phyloP scores from a whole-genome alignment of 2,888 invertebrate genomes.

The Fragum sueziense region DNA sequence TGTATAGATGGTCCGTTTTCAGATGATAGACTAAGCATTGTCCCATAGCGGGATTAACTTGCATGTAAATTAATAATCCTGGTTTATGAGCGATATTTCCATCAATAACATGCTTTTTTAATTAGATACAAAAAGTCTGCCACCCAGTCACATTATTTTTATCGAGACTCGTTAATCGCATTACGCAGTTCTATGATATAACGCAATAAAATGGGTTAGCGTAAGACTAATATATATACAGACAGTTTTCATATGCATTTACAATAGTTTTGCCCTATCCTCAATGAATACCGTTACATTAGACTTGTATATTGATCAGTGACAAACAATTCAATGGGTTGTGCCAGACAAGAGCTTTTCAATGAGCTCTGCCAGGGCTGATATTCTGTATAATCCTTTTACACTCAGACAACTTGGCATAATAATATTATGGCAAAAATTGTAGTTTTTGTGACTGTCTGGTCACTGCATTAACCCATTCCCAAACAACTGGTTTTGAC shows the following conservation, averaged over 20 bases:
- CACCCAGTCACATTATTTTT: not conserved
- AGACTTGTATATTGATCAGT: not conserved
- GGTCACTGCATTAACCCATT: too few relatives aligned
- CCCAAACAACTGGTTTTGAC: too few relatives aligned
- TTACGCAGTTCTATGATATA: slow-evolving; percentile 11
- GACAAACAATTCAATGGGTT: not conserved
- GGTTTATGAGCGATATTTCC: not conserved
- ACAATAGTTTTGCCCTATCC: too few relatives aligned
- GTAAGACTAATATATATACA: too few relatives aligned
- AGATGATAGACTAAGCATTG: too few relatives aligned
- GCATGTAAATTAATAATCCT: not conserved
- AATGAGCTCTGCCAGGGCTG: not conserved
- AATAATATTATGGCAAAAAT: too few relatives aligned
- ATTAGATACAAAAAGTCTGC: slow-evolving; percentile 2
- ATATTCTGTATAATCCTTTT: not conserved
- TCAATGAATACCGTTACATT: slow-evolving; percentile 2
- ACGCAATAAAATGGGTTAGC: too few relatives aligned
- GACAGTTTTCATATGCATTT: too few relatives aligned
- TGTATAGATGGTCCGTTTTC: too few relatives aligned
- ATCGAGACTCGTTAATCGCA: slow-evolving; percentile 7
- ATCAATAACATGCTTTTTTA: slow-evolving; percentile 9
- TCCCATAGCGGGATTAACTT: too few relatives aligned
- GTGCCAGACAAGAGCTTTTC: not conserved
- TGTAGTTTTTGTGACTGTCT: too few relatives aligned
- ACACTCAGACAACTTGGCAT: not conserved